These are phyloP conservation scores for Poeciliopsis retropinna DNA, from an alignment of 2,113 vertebrate genomes.

Conservation along the genomic window DNA sequence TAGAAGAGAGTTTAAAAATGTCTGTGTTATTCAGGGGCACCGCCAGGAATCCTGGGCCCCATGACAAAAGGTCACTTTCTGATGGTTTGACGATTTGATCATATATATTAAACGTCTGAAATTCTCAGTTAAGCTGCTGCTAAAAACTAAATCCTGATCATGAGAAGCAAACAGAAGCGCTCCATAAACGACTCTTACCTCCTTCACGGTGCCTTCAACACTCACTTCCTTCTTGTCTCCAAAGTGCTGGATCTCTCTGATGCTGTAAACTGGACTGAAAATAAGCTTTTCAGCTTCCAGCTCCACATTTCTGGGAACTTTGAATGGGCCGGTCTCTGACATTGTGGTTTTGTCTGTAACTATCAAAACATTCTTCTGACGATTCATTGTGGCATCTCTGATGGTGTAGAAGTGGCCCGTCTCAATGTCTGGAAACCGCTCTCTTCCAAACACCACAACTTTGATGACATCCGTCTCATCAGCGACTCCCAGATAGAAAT, in stretches of 20 bases:
- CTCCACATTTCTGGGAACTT: neutral
- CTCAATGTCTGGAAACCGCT: rapidly evolving
- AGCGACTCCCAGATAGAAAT: neutral
- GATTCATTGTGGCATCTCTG: rapidly evolving
- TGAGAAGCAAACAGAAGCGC: no score
- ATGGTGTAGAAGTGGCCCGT: neutral
- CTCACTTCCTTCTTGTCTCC: neutral
- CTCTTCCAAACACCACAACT: conserved; percentile 8
- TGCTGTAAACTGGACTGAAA: neutral
- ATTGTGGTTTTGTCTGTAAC: rapidly evolving
- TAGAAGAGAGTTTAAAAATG: no score
- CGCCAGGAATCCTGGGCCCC: no score
- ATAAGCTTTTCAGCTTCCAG: neutral
- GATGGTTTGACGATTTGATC: no score
- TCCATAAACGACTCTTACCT: neutral
- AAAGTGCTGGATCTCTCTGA: rapidly evolving
- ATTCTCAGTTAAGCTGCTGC: no score
- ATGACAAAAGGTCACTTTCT: no score
- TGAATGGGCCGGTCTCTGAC: rapidly evolving
- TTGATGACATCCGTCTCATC: neutral
- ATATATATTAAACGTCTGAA: no score
- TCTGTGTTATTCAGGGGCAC: no score
- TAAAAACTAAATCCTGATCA: no score
- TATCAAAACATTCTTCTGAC: rapidly evolving
- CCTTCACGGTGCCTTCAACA: conserved; percentile 4